Evolutionary conservation across 2,797 vertebrate species (phyloP).

Genomic region (Callimico goeldii): DNA sequence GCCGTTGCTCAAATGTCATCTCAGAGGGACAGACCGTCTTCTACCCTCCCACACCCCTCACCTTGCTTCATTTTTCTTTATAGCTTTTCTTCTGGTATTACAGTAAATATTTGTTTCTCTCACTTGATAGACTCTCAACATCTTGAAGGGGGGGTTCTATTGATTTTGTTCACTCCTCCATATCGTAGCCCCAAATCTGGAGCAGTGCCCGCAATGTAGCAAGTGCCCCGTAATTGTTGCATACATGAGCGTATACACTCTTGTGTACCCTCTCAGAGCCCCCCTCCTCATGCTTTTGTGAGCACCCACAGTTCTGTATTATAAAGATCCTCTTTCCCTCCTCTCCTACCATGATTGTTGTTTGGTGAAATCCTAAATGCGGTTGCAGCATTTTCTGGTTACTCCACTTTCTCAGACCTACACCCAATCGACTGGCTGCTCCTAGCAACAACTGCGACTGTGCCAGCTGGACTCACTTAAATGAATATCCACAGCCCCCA

Average conservation of each 20-base stretch:
- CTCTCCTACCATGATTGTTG: background rate
- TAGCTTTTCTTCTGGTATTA: background rate
- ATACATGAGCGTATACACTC: rapidly evolving
- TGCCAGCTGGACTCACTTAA: background rate
- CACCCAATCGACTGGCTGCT: rapidly evolving
- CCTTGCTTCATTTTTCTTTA: background rate
- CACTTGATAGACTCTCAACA: background rate
- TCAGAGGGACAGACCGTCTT: background rate
- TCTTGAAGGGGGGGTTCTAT: background rate
- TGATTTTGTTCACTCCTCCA: background rate
- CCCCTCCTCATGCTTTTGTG: background rate
- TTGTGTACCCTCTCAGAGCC: too few relatives aligned
- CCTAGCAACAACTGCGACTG: background rate
- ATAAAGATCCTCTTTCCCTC: background rate
- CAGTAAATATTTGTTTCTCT: background rate
- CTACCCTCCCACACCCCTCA: background rate
- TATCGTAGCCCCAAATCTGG: background rate
- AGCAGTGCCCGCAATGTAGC: background rate
- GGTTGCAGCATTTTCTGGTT: background rate
- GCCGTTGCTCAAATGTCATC: background rate
- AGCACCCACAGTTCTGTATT: background rate
- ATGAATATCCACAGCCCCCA: background rate
- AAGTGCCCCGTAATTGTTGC: rapidly evolving
- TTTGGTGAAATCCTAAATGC: background rate
- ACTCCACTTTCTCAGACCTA: background rate